Conservation (phyloP, 2,888 invertebrate species). For the Pristionchus arcanus region DNA sequence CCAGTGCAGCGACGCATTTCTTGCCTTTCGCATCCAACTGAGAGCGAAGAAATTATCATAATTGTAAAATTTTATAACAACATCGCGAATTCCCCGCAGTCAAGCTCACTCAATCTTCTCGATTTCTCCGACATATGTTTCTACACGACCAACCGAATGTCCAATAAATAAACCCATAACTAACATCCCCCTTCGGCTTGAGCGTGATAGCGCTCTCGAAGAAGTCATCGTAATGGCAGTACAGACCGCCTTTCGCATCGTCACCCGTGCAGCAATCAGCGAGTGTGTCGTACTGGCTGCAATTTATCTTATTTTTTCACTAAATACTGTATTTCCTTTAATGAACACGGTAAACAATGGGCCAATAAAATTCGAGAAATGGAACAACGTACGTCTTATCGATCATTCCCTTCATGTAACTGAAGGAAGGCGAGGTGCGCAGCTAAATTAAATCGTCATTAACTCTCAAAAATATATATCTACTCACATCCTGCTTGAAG, state of each 20-base stretch:
- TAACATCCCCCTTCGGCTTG: not conserved
- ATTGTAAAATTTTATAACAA: too few relatives aligned
- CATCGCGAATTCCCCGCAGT: not conserved
- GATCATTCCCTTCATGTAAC: constrained; percentile 61
- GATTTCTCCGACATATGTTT: too few relatives aligned
- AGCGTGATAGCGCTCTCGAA: not conserved
- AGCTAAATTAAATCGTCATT: constrained; percentile 64
- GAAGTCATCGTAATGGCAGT: constrained; percentile 54
- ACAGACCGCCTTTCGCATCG: not conserved
- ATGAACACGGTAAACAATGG: too few relatives aligned
- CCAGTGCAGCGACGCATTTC: not conserved
- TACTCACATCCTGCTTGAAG: constrained; percentile 41
- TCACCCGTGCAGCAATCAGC: constrained; percentile 21
- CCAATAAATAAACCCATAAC: too few relatives aligned
- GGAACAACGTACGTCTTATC: constrained; percentile 56
- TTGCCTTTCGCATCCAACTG: not conserved
- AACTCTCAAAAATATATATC: constrained; percentile 71
- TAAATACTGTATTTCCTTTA: too few relatives aligned
- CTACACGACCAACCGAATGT: too few relatives aligned
- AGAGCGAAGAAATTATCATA: not conserved
- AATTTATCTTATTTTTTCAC: not conserved
- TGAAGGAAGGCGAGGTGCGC: constrained; percentile 70
- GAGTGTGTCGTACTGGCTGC: constrained; percentile 20
- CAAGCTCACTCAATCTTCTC: not conserved
- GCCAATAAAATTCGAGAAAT: too few relatives aligned